Evolutionary conservation across 2,888 invertebrate genomes (phyloP), one percentile per base, ranked within the genome.

Genomic region (Microchrysa polita): DNA sequence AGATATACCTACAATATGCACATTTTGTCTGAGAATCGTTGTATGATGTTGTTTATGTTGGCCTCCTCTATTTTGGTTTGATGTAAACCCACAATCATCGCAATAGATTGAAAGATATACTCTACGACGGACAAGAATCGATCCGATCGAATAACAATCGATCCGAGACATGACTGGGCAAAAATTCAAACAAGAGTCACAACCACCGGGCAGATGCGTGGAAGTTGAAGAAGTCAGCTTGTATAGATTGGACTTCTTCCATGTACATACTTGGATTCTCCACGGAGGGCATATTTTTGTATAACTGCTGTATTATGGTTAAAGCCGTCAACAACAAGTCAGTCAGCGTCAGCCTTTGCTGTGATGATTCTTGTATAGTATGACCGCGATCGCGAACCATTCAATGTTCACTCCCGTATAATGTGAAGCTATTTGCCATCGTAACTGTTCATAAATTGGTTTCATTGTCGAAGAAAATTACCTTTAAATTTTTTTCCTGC

Each of bases 401-500:
- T 74, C 73, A 74, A 55, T 53, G 74, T 74, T 67, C 73, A 75
- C 74, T 73, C 73, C 73, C 72, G 75, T 69, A 69, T 69, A 57
- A 69, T 69, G 57, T 23, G 57, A 27, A 71, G 69, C 74, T 72
- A 73, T 76, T 72, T 63, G 40, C 73, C 52, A 72, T 61, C 44
- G 71, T 73, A 74, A 74, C 76, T 74, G 74, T 76, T 75, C 74
- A 73, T 75, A 76, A 76, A 75, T 76, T 76, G 74, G 76, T 74
- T 76, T 76, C 73, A 76, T 76, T 76, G 76, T 76, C 73, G 73
- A 73, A 48, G 60, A 72, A 75, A 74, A 74, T 76, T 76, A 74
- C 57, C 76, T 76, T 76, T 34, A 61, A 74, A 72, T 67, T 57
- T 55, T 72, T 74, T 69, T 55, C 40, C 34, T 34, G n/a, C 18